These are phyloP conservation scores for Petrocephalus sullivani DNA, from an alignment of 2,797 vertebrate species.

Conservation along the genomic window DNA sequence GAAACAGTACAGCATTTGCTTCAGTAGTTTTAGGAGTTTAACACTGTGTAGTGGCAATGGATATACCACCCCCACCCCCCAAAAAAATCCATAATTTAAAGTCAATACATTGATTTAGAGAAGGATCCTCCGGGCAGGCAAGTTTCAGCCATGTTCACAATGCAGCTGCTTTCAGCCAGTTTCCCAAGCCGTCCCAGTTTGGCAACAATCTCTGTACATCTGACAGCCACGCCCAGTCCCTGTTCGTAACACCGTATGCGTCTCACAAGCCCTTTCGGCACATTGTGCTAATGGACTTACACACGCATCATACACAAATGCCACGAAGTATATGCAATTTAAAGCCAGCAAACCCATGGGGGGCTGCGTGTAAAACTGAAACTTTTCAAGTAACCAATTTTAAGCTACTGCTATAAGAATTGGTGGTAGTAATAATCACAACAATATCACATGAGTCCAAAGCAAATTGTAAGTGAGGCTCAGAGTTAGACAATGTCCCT, in stretches of 20 bases:
- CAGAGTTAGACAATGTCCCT: no score
- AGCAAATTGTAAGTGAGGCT: not conserved
- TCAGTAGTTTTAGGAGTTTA: not conserved
- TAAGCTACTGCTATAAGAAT: not conserved
- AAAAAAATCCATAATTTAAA: not conserved
- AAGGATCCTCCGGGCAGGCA: not conserved
- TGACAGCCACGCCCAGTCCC: not conserved
- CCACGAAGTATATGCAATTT: not conserved
- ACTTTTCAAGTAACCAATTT: not conserved
- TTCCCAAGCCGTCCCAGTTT: not conserved
- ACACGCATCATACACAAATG: not conserved
- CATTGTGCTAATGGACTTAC: not conserved
- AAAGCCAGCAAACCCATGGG: not conserved
- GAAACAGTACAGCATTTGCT: not conserved
- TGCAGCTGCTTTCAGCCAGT: not conserved
- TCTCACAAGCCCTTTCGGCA: not conserved
- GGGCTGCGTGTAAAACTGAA: not conserved
- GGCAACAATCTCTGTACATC: not conserved
- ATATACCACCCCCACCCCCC: not conserved
- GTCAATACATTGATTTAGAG: not conserved
- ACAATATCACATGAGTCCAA: not conserved
- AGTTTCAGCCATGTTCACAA: slow-evolving; percentile 4
- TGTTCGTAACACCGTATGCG: not conserved
- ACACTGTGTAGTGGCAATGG: not conserved
- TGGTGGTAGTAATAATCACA: not conserved